phyloP scores from a whole-genome alignment of 2,113 vertebrate genomes.

The Connochaetes taurinus region DNA sequence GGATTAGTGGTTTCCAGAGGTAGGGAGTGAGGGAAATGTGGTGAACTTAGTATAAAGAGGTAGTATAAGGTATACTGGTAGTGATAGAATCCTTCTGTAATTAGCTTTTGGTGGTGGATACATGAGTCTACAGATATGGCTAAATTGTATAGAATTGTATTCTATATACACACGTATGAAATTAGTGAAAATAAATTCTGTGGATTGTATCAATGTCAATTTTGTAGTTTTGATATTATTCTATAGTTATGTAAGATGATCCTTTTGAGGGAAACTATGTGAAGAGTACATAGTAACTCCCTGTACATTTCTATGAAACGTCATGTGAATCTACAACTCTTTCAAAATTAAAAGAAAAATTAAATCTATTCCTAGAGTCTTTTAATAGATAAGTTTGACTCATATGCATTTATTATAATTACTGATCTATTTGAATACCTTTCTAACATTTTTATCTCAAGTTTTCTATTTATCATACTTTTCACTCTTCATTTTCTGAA shows the following conservation, averaged over 20 bases:
- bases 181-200: not conserved
- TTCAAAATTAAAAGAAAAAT: too few species aligned
- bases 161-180: not conserved
- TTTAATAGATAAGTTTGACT: too few species aligned
- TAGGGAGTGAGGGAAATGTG: not conserved
- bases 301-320: not conserved
- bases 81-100: not conserved
- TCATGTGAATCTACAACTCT: not conserved
- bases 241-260: not conserved
- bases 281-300: not conserved
- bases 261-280: not conserved
- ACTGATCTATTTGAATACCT: too few species aligned
- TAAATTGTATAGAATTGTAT: not conserved
- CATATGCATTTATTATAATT: too few species aligned
- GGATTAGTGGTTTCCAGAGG: not conserved
- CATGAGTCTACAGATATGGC: not conserved
- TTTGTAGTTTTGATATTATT: not conserved
- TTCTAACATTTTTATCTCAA: too few species aligned
- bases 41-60: not conserved
- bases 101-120: not conserved
- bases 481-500: too few species aligned
- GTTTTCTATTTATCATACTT: too few species aligned
- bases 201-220: not conserved
- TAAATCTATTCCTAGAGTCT: too few species aligned
- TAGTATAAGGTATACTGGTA: not conserved